Evolutionary conservation across 2,113 vertebrate genomes (phyloP).

Genomic region (Macrotus californicus): DNA sequence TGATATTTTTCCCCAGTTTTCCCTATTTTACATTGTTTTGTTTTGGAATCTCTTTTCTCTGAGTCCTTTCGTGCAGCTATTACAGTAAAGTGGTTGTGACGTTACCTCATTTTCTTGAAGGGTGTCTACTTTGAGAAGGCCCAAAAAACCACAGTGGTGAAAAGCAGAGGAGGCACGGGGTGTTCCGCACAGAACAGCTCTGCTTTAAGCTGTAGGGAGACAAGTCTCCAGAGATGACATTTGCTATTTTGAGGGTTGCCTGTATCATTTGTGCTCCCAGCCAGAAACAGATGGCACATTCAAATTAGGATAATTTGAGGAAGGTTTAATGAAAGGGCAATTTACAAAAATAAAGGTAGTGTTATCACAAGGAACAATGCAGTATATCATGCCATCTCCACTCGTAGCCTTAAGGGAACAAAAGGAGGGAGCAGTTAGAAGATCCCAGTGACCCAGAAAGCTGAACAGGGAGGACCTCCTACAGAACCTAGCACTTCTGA

Average conservation of each 20-base stretch:
- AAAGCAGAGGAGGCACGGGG: not conserved
- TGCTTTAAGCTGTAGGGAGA: not conserved
- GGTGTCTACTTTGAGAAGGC: not conserved
- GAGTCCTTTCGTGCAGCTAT: not conserved
- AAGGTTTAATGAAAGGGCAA: constrained; percentile 53
- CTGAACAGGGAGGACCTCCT: not conserved
- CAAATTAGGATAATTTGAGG: constrained; percentile 52
- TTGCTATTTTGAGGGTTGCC: constrained; percentile 29
- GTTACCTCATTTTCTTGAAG: not conserved
- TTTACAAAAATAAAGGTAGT: constrained; percentile 49
- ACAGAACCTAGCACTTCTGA: not conserved
- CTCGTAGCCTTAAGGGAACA: not conserved
- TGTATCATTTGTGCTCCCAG: not conserved
- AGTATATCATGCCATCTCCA: constrained; percentile 12
- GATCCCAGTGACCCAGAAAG: not conserved
- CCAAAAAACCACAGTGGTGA: not conserved
- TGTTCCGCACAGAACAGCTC: not conserved
- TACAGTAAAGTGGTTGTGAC: not conserved
- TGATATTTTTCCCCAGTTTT: not conserved
- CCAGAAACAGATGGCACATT: constrained; percentile 56
- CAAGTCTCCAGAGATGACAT: constrained; percentile 9
- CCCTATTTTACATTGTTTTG: not conserved
- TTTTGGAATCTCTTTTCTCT: not conserved
- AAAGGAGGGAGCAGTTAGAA: not conserved
- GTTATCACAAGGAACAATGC: not conserved